Percentiles rank a stretch among this genome's conserved stretches.
These are phyloP conservation scores for Dilophus febrilis DNA, from an alignment of 2,888 invertebrate species.

Conservation along the genomic window DNA sequence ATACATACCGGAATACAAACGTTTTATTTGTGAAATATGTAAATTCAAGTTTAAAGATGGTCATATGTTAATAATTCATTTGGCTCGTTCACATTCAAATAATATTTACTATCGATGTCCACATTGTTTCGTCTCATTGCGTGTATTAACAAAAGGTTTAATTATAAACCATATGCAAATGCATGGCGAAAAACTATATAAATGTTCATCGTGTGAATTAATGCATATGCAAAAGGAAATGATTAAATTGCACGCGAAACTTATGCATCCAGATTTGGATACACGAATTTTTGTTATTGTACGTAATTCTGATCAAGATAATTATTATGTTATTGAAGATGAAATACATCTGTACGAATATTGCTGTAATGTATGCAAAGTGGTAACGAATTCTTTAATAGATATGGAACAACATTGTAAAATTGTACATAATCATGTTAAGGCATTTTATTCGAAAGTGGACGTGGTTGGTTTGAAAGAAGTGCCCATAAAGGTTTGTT, in stretches of 20 bases:
- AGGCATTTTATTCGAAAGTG: too few species aligned
- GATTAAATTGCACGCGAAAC: conserved; percentile 48
- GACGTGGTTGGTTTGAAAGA: too few species aligned
- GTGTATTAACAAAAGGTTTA: conserved; percentile 30
- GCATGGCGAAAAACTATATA: conserved; percentile 55
- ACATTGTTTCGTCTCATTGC: conserved; percentile 46
- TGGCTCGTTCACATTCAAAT: conserved; percentile 50
- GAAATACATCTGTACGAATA: too few species aligned
- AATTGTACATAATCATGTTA: too few species aligned
- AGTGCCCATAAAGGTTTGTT: too few species aligned
- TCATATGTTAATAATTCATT: conserved; percentile 53
- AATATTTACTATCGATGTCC: conserved; percentile 45
- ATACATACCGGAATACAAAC: conserved; percentile 35
- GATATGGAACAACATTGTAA: too few species aligned
- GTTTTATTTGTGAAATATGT: conserved; percentile 57
- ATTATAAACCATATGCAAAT: conserved; percentile 55
- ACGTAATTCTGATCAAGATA: too few species aligned
- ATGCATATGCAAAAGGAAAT: conserved; percentile 43
- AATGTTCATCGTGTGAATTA: conserved; percentile 51
- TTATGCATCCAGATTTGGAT: conserved; percentile 36
- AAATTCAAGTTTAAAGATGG: too few species aligned
- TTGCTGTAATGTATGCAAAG: too few species aligned
- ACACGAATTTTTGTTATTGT: conserved; percentile 29
- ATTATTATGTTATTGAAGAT: too few species aligned
- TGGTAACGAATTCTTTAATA: too few species aligned